Conservation (phyloP, 35 echinoderm and acorn worm species). For the Ophiothrix spiculata region DNA sequence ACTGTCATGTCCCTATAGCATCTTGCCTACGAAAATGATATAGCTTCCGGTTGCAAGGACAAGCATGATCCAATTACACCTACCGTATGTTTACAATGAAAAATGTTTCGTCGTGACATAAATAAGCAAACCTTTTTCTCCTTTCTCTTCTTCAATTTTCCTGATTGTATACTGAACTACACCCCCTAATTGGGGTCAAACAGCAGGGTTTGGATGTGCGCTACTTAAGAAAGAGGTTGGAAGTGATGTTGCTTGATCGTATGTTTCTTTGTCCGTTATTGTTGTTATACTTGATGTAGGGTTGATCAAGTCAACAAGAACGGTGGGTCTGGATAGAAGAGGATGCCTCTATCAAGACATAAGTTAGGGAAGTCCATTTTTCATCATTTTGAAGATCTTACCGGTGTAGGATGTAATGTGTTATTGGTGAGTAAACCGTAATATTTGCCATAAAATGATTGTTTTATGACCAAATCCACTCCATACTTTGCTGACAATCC, state of each 20-base stretch:
- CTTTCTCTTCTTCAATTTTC: no score
- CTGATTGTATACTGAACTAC: no score
- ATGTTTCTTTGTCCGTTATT: not conserved
- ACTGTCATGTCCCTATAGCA: no score
- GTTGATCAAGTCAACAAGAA: not conserved
- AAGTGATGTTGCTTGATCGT: not conserved
- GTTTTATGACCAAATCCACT: constrained; percentile 26
- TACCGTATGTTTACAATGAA: no score
- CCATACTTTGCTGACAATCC: constrained; percentile 30
- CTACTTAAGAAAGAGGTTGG: not conserved
- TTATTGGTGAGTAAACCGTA: constrained; percentile 23
- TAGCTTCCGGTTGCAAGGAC: no score
- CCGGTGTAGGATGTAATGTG: constrained; percentile 32
- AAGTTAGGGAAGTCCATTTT: not conserved
- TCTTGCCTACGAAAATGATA: no score
- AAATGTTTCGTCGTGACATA: no score
- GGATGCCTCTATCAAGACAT: not conserved
- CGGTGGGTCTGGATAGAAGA: not conserved
- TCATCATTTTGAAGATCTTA: not conserved
- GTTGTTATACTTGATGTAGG: not conserved
- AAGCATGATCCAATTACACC: no score
- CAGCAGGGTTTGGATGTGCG: not conserved
- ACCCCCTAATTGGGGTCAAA: no score
- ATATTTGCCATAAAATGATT: constrained; percentile 23
- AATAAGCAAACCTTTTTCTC: no score